phyloP scores from a whole-genome alignment of 1,140 invertebrate species.

The Eupeodes corollae region DNA sequence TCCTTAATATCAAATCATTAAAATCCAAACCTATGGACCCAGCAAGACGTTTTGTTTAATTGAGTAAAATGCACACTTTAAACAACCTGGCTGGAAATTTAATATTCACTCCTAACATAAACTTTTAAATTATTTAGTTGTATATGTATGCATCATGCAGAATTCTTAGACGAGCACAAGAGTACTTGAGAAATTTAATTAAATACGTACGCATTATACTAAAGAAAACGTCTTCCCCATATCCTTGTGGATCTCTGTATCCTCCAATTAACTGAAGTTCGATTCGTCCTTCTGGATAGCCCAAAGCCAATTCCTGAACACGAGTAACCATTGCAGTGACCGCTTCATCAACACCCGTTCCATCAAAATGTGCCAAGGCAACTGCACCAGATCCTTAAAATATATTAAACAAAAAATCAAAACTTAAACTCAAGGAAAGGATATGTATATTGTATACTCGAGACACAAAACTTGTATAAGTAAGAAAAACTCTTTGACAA shows the following conservation, averaged over 20 bases:
- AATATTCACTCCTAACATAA: no score
- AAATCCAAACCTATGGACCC: no score
- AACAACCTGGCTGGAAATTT: no score
- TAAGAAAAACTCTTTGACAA: not conserved
- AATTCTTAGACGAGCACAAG: no score
- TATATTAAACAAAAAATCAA: conserved; percentile 3
- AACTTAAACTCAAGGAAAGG: not conserved
- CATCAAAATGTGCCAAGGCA: conserved; percentile 80
- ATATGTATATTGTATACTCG: not conserved
- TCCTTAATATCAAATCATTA: no score
- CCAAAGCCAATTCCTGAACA: conserved; percentile 70
- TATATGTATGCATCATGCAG: no score
- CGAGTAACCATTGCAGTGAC: conserved; percentile 65
- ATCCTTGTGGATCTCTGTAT: conserved; percentile 68
- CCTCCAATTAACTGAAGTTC: conserved; percentile 85
- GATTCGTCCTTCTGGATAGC: conserved; percentile 73
- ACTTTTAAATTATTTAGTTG: no score
- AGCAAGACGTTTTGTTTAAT: no score
- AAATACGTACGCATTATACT: conserved; percentile 76
- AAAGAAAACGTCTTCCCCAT: conserved; percentile 81
- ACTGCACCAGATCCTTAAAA: conserved; percentile 71
- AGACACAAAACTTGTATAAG: not conserved
- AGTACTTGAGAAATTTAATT: not conserved
- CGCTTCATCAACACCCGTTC: conserved; percentile 70
- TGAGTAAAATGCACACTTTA: no score